These are phyloP conservation scores for Potorous gilbertii DNA, from an alignment of 2,797 vertebrate species.

Conservation along the genomic window DNA sequence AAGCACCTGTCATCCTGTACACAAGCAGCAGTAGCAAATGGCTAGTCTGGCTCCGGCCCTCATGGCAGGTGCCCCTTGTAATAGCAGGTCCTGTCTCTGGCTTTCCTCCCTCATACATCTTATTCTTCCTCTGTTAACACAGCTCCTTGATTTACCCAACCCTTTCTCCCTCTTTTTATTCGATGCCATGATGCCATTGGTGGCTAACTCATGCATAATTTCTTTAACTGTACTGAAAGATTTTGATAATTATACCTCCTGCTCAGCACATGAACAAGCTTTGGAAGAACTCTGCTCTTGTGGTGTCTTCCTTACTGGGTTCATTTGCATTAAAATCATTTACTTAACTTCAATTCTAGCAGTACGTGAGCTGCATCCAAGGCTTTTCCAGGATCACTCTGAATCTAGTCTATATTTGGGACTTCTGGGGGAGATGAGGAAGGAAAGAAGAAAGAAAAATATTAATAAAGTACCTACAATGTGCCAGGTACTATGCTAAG, in stretches of 20 bases:
- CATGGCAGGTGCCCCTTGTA: background rate
- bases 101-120: too few relatives aligned
- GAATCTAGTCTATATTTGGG: background rate
- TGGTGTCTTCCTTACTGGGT: background rate
- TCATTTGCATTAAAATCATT: constrained; percentile 44
- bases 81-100: background rate
- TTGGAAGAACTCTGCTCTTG: background rate
- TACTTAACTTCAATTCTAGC: background rate
- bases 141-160: background rate
- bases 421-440: constrained; percentile 5
- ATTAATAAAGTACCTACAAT: background rate
- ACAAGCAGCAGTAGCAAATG: background rate
- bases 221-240: constrained; percentile 26
- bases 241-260: background rate
- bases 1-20: background rate
- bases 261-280: background rate
- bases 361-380: background rate
- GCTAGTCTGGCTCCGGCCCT: background rate
- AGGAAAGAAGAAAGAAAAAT: background rate
- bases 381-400: background rate
- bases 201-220: background rate
- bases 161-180: background rate
- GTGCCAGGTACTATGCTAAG: background rate
- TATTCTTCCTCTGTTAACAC: background rate
- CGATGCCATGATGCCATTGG: background rate